Percentiles rank a stretch among this genome's conserved stretches.
Conservation (phyloP, 64 coral and sea anemone species). For the Trachythela sp. region DNA sequence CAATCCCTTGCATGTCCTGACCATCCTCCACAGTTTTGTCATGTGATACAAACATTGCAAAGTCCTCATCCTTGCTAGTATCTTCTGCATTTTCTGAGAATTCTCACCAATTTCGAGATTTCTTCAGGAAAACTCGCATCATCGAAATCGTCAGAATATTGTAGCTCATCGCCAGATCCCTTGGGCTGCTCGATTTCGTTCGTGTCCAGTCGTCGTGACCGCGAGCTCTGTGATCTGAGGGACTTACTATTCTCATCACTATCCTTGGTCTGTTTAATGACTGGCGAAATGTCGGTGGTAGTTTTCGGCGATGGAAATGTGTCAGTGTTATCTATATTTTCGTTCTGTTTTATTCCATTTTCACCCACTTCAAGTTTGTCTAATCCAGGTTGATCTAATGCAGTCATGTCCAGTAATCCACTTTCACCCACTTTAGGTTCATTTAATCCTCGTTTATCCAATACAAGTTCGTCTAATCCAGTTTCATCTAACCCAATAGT, state of each 20-base stretch:
- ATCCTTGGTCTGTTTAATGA: not conserved
- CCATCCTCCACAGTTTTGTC: not conserved
- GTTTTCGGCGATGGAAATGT: too few relatives aligned
- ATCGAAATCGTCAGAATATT: constrained; percentile 57
- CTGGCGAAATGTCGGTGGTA: not conserved
- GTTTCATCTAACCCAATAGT: too few relatives aligned
- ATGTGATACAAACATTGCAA: not conserved
- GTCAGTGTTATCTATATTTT: too few relatives aligned
- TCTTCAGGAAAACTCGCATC: not conserved
- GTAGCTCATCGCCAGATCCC: not conserved
- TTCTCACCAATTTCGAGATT: not conserved
- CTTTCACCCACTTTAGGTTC: too few relatives aligned
- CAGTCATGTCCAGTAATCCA: too few relatives aligned
- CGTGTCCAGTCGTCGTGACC: not conserved
- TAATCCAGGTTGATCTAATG: too few relatives aligned
- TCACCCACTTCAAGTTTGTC: too few relatives aligned
- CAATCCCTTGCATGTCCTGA: not conserved
- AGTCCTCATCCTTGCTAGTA: not conserved
- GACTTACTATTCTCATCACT: not conserved
- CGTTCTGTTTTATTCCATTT: too few relatives aligned
- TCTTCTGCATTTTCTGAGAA: not conserved
- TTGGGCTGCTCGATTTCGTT: not conserved
- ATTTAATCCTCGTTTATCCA: too few relatives aligned
- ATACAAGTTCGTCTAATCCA: too few relatives aligned
- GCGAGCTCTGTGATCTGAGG: not conserved